Base-by-base conservation (phyloP, 2,888 invertebrate species). In the Rhaphigaster nebulosa region DNA sequence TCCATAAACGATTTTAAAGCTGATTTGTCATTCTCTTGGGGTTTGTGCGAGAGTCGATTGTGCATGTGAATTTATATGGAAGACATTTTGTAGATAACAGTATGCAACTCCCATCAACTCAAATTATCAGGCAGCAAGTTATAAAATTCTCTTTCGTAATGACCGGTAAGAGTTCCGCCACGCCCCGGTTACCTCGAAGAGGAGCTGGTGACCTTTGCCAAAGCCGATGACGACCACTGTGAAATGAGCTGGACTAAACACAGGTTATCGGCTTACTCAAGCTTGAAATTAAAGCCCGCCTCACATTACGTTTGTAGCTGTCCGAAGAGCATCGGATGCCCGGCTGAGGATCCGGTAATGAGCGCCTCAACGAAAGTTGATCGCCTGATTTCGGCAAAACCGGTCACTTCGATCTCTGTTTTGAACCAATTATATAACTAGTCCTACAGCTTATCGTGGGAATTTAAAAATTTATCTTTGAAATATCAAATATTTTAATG, bases 281-380 rank as follows among this genome's bases (percentile, higher is more conserved):
- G 70, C 70, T 76, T 38, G 70, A 76, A 76, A 76, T 76, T 76
- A 76, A 76, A 76, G 8, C 23, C 70, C 70, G 5, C 65, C 29
- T 34, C 65, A 0, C 4, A 18, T 65, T 65, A 38, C 70, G 34
- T 38, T 38, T 34, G 23, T 6, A 23, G 13, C 5, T 23, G 70
- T 76, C 70, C 1, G 70, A 23, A 38, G 34, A 6, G 6, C 34
- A 20, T 20, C 34, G 20, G 38, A 38, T 20, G 38, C 18, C 23
- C 18, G 4, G 18, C 60, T n/a, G 65, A 29, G 70, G 13, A 65
- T 29, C 65, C 10, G 26, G 34, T 76, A 76, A 76, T 18, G 70
- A 76, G 38, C 70, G 34, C 1, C 23, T 18, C 0, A 38, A 76
- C 6, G 70, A 76, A 76, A 76, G 70, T 76, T 34, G 34, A 76